These are phyloP conservation scores for Frieseomelitta varia DNA, from an alignment of 1,140 invertebrate genomes.

Conservation along the genomic window DNA sequence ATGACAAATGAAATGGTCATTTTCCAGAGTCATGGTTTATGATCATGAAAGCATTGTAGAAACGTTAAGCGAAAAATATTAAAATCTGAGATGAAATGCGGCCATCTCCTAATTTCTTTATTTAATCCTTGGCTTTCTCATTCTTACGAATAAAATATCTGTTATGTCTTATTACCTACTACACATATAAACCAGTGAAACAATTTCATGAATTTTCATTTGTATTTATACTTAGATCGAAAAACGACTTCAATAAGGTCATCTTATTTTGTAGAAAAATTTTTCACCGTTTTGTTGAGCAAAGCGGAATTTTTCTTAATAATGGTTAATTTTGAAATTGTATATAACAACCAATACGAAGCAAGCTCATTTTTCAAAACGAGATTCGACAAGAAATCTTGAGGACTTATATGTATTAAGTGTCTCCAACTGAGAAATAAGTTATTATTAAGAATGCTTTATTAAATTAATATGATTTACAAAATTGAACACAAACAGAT, in stretches of 20 bases:
- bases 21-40: conserved; percentile 55
- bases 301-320: conserved; percentile 11
- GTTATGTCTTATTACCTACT: conserved; percentile 71
- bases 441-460: background rate
- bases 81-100: conserved; percentile 77
- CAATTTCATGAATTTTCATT: conserved; percentile 12
- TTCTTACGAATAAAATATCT: conserved; percentile 64
- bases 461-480: background rate
- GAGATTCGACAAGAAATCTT: conserved; percentile 13
- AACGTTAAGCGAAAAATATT: conserved; percentile 50
- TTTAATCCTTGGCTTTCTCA: conserved; percentile 69
- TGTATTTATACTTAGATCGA: background rate
- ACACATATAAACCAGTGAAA: conserved; percentile 24
- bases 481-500: background rate
- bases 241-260: background rate
- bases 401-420: conserved; percentile 6
- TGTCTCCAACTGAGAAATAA: conserved; percentile 18
- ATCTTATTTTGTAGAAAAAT: conserved; percentile 10
- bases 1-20: conserved; percentile 61
- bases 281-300: conserved; percentile 26
- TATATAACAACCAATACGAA: background rate
- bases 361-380: conserved; percentile 18
- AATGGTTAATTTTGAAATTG: conserved; percentile 17
- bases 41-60: conserved; percentile 56
- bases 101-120: conserved; percentile 72